phyloP scores from a whole-genome alignment of 2,797 vertebrate genomes.

The Mormyrops boulengeri region DNA sequence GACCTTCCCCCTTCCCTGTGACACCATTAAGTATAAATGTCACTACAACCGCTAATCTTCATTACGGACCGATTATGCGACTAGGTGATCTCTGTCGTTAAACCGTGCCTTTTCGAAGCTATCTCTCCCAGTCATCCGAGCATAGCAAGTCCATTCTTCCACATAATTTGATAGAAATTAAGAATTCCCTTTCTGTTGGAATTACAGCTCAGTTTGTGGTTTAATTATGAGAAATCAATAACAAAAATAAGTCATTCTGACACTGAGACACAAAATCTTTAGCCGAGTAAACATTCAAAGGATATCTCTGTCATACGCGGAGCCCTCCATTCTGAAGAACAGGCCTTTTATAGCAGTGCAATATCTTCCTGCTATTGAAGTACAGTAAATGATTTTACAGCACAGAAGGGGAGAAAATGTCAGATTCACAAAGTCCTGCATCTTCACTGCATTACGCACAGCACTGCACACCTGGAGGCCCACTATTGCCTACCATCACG shows the following conservation, averaged over 20 bases:
- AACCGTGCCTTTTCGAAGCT: conserved; percentile 19
- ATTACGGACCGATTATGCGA: conserved; percentile 10
- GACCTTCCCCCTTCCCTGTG: not conserved
- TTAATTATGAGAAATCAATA: conserved; percentile 27
- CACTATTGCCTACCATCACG: not conserved
- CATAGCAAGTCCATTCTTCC: conserved; percentile 14
- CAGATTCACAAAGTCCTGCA: not conserved
- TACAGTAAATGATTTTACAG: not conserved
- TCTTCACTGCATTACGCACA: not conserved
- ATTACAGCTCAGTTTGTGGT: conserved; percentile 5
- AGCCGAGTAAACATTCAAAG: not conserved
- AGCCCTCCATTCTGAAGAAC: not conserved
- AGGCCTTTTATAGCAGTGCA: not conserved
- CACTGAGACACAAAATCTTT: conserved; percentile 21
- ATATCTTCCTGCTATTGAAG: not conserved
- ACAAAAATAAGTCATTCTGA: conserved; percentile 19
- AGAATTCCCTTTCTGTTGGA: conserved; percentile 21
- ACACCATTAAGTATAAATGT: conserved; percentile 16
- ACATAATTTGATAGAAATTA: conserved; percentile 26
- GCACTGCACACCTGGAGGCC: not conserved
- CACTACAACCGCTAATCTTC: conserved; percentile 11
- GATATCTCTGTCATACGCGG: not conserved
- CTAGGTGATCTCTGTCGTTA: conserved; percentile 11
- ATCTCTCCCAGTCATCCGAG: conserved; percentile 10
- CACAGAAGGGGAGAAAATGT: not conserved